These are phyloP conservation scores for Erethizon dorsatum DNA, from an alignment of 2,797 vertebrate species.

Conservation along the genomic window DNA sequence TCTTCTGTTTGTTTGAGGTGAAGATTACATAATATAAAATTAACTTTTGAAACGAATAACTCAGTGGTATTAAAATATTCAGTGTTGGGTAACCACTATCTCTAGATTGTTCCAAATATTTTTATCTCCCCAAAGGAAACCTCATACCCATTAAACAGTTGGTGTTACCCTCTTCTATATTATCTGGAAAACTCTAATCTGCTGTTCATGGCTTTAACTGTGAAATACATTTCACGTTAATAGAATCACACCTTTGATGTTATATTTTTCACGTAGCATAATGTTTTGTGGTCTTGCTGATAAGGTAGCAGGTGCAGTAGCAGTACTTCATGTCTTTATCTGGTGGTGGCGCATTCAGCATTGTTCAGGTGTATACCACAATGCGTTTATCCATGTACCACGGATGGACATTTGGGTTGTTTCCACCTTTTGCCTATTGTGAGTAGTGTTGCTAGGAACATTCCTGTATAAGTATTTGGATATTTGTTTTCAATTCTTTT, in stretches of 20 bases:
- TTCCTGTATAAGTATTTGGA: constrained; percentile 32
- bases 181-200: neutral
- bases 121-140: constrained; percentile 10
- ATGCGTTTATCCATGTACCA: neutral
- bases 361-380: neutral
- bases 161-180: neutral
- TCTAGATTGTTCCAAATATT: constrained; percentile 42
- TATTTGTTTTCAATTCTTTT: constrained; percentile 15
- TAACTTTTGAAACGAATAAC: constrained; percentile 45
- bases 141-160: neutral
- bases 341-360: neutral
- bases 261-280: neutral
- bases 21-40: constrained; percentile 30
- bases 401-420: neutral
- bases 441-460: constrained; percentile 36
- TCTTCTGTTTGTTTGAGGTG: constrained; percentile 34
- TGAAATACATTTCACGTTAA: neutral
- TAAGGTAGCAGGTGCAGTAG: neutral
- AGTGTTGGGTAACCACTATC: neutral
- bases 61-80: neutral
- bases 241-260: neutral
- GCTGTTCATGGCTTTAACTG: neutral
- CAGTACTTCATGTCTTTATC: neutral
- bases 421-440: constrained; percentile 24
- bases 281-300: neutral